phyloP scores from a whole-genome alignment of 2,888 invertebrate species.

The Trilocha varians region DNA sequence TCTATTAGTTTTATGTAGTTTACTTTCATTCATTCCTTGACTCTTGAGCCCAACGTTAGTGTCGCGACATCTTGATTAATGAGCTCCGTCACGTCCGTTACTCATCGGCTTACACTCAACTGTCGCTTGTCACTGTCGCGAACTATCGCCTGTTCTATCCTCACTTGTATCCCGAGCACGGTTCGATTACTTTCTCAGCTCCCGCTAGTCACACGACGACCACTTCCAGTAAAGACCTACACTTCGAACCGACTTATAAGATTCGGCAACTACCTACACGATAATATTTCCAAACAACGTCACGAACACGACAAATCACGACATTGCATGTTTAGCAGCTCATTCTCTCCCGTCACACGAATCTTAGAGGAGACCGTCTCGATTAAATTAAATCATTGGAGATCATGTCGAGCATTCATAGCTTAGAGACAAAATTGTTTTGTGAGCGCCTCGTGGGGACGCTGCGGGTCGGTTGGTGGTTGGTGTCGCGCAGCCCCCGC shows the following conservation, averaged over 20 bases:
- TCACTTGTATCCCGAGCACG: constrained; percentile 62
- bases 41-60: constrained; percentile 60
- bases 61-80: constrained; percentile 63
- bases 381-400: constrained; percentile 50
- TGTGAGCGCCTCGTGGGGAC: constrained; percentile 47
- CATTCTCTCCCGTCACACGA: constrained; percentile 66
- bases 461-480: constrained; percentile 34
- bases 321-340: constrained; percentile 72
- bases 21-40: constrained; percentile 67
- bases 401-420: constrained; percentile 54
- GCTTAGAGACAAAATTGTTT: constrained; percentile 48
- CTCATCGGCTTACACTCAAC: constrained; percentile 53
- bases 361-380: constrained; percentile 65
- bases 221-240: constrained; percentile 14
- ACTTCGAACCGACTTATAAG: constrained; percentile 16
- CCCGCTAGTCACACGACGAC: constrained; percentile 42
- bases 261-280: constrained; percentile 59
- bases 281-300: constrained; percentile 29
- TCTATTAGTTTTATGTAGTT: constrained; percentile 70
- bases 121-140: constrained; percentile 62
- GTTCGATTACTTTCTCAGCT: constrained; percentile 36
- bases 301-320: constrained; percentile 62
- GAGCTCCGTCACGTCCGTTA: constrained; percentile 40
- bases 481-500: constrained; percentile 37
- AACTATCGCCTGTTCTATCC: constrained; percentile 49